phyloP scores from a whole-genome alignment of 23 tunicate species.

The Halocynthia roretzi region DNA sequence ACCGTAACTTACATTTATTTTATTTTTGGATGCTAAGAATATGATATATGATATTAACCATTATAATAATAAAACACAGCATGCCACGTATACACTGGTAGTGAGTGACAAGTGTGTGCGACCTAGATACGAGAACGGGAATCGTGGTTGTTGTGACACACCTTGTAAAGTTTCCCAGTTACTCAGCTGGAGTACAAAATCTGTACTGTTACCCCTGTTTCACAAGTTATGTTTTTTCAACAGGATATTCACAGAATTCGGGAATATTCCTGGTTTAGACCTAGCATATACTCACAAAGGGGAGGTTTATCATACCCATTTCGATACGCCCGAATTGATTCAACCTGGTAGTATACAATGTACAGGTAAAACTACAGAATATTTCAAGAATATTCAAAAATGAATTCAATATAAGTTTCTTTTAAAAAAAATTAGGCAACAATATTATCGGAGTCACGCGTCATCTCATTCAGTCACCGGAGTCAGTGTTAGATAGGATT shows the following conservation, averaged over 20 bases:
- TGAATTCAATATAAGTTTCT: no score
- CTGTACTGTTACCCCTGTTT: neutral
- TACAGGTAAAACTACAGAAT: conserved; percentile 44
- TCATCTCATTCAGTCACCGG: conserved; percentile 31
- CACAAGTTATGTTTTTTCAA: neutral
- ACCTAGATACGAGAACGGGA: no score
- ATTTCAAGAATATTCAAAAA: no score
- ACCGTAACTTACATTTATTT: no score
- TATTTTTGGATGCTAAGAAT: no score
- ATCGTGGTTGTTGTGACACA: no score
- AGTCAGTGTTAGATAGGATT: conserved; percentile 46
- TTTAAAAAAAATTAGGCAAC: conserved; percentile 31
- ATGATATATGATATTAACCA: no score
- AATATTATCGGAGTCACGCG: conserved; percentile 64
- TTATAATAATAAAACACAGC: no score
- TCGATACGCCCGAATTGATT: conserved; percentile 57
- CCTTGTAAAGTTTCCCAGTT: no score
- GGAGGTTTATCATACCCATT: conserved; percentile 70
- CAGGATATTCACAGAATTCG: conserved; percentile 82
- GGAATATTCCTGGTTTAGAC: conserved; percentile 78
- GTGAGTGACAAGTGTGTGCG: no score
- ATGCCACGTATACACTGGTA: no score
- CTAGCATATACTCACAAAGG: conserved; percentile 74
- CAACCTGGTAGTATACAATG: conserved; percentile 65
- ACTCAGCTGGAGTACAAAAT: no score